Percentiles rank a stretch among this genome's conserved stretches.
These are phyloP conservation scores for silkworm (Bombyx mori) DNA, from an alignment of 1,140 invertebrate species.

Conservation along the genomic window ASM3026992v2 NC_085108.1:5440001-5440500, in stretches of 20 bases:
- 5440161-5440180: neutral
- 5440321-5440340: neutral
- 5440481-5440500: slow-evolving; percentile 8
- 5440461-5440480: no score
- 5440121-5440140: neutral
- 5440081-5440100: slow-evolving; percentile 4
- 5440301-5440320: neutral
- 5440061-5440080: neutral
- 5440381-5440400: neutral
- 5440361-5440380: neutral
- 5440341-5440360: slow-evolving; percentile 3
- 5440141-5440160: neutral
- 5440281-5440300: slow-evolving; percentile 8
- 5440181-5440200: neutral
- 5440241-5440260: slow-evolving; percentile 3
- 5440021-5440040: slow-evolving; percentile 14
- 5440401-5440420: neutral
- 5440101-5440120: slow-evolving; percentile 1
- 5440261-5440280: slow-evolving; percentile 9
- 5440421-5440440: slow-evolving; percentile 4
- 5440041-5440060: slow-evolving; percentile 3
- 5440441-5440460: neutral
- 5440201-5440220: neutral
- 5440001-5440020: slow-evolving; percentile 9
- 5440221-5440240: neutral